phyloP scores from a whole-genome alignment of 1,140 invertebrate species.

The Tetraneura akinire region DNA sequence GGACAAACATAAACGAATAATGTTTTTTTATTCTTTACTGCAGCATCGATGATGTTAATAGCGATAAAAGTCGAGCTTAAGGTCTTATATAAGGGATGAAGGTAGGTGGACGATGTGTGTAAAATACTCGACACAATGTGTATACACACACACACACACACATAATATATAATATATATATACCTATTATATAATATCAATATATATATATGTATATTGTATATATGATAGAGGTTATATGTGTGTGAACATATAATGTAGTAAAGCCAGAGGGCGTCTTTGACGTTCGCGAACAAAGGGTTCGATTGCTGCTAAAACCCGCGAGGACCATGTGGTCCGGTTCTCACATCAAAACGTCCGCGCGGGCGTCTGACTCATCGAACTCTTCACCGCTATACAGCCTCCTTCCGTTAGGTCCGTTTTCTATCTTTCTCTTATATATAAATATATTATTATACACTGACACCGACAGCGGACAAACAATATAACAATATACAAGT shows the following conservation, averaged over 20 bases:
- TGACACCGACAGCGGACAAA: background rate
- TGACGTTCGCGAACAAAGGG: conserved; percentile 50
- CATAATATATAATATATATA: background rate
- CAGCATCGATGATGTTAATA: background rate
- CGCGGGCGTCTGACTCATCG: conserved; percentile 39
- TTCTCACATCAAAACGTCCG: conserved; percentile 49
- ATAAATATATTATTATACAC: background rate
- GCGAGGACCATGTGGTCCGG: conserved; percentile 48
- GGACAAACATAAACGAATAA: background rate
- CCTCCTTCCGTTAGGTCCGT: background rate
- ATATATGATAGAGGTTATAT: background rate
- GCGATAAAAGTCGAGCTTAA: conserved; percentile 49
- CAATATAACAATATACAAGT: background rate
- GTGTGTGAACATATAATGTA: conserved; percentile 24
- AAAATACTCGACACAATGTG: conserved; percentile 25
- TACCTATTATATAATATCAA: too few species aligned
- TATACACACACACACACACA: background rate
- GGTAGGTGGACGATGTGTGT: background rate
- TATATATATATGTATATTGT: background rate
- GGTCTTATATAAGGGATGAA: background rate
- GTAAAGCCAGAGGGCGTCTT: conserved; percentile 51
- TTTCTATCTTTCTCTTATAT: background rate
- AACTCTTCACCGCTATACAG: background rate
- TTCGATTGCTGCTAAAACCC: conserved; percentile 49
- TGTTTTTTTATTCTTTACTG: background rate